These are phyloP conservation scores for Budorcas taxicolor DNA, from an alignment of 2,113 vertebrate genomes.

Conservation along the genomic window DNA sequence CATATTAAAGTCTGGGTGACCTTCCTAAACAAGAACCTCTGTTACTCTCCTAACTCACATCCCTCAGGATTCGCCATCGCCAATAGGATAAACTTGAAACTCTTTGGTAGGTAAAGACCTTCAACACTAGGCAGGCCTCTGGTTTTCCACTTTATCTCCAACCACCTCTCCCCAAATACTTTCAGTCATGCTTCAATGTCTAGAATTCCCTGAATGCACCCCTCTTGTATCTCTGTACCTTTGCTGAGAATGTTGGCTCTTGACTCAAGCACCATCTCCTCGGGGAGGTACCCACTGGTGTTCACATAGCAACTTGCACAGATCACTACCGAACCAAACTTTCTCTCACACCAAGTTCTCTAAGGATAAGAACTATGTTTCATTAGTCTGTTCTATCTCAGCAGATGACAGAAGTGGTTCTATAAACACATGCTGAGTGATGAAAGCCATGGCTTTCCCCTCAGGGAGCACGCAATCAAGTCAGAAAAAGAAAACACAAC, in stretches of 20 bases:
- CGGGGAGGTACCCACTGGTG: accelerated
- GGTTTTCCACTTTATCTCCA: not conserved
- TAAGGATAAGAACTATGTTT: not conserved
- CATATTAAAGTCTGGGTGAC: not conserved
- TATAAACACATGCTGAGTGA: not conserved
- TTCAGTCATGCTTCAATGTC: not conserved
- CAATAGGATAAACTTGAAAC: not conserved
- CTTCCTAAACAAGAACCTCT: not conserved
- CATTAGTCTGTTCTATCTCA: not conserved
- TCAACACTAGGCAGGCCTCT: not conserved
- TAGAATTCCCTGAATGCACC: not conserved
- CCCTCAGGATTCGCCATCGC: not conserved
- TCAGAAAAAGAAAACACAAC: not conserved
- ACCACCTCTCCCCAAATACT: not conserved
- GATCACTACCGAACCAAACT: not conserved
- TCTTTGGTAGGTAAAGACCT: not conserved
- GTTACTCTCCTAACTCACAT: not conserved
- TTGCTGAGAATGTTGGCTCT: not conserved
- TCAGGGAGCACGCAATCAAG: not conserved
- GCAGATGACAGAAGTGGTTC: not conserved
- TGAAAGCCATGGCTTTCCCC: not conserved
- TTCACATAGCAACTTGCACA: not conserved
- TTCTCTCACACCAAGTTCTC: not conserved
- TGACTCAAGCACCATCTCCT: not conserved
- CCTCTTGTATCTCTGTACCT: not conserved